Percentiles rank a stretch among this genome's conserved stretches.
These are phyloP conservation scores for Zeus faber DNA, from an alignment of 2,113 vertebrate genomes.

Conservation along the genomic window DNA sequence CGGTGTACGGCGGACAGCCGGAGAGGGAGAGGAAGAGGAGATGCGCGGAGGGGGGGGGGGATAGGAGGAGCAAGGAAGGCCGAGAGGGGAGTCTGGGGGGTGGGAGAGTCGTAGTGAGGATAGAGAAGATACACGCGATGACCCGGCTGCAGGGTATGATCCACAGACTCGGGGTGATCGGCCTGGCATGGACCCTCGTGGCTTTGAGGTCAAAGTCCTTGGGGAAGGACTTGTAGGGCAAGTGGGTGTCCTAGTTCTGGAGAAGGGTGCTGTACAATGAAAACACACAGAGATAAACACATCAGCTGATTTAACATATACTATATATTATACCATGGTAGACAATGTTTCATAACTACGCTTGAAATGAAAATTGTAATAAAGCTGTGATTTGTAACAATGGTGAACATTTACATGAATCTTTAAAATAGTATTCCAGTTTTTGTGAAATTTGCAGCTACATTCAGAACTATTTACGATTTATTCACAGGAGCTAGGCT, in stretches of 20 bases:
- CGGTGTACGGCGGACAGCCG: constrained; percentile 1
- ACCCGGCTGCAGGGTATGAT: constrained; percentile 15
- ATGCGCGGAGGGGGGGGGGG: constrained; percentile 9
- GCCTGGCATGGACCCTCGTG: constrained; percentile 15
- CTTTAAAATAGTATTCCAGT: no score
- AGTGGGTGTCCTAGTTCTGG: constrained; percentile 15
- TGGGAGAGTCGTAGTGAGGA: constrained; percentile 18
- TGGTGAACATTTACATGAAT: neutral
- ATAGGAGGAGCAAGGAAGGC: neutral
- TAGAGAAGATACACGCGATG: constrained; percentile 18
- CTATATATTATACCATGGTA: neutral
- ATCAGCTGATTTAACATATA: constrained; percentile 5
- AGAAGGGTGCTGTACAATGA: constrained; percentile 29
- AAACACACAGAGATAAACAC: constrained; percentile 12
- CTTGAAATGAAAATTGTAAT: neutral
- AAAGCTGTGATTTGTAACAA: neutral
- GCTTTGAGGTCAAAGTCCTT: constrained; percentile 22
- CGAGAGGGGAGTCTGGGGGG: constrained; percentile 7
- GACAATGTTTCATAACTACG: neutral
- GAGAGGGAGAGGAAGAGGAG: constrained; percentile 3
- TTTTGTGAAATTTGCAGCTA: no score
- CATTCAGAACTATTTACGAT: no score
- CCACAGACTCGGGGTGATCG: constrained; percentile 8
- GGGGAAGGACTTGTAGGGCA: constrained; percentile 12
- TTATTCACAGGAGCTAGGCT: no score